phyloP scores from a whole-genome alignment of 2,888 invertebrate species.

The Apamea monoglypha region DNA sequence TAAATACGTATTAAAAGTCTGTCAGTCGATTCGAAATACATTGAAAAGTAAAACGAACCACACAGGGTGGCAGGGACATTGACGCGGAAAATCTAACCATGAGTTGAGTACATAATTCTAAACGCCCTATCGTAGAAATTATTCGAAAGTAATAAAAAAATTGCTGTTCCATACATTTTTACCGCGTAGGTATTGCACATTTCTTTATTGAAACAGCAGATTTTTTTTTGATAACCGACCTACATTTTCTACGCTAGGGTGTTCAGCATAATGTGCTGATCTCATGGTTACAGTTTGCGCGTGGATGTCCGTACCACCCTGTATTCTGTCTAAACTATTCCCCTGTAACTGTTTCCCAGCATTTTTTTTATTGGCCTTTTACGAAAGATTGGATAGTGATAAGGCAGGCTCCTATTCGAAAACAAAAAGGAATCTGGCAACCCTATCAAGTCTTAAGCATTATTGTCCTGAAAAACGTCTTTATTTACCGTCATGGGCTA shows the following conservation, averaged over 20 bases:
- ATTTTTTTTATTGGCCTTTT: slow-evolving; percentile 38
- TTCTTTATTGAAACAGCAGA: no score
- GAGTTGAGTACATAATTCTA: no score
- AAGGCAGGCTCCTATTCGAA: slow-evolving; percentile 24
- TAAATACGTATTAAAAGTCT: not conserved
- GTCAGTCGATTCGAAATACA: not conserved
- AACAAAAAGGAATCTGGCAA: slow-evolving; percentile 38
- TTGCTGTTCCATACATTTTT: no score
- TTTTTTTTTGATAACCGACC: no score
- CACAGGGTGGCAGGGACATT: no score
- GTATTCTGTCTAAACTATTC: not conserved
- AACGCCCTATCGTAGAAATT: no score
- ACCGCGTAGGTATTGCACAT: no score
- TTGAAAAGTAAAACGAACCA: not conserved
- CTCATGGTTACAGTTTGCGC: no score
- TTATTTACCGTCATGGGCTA: slow-evolving; percentile 47
- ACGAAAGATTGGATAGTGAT: slow-evolving; percentile 33
- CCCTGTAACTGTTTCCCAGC: slow-evolving; percentile 3
- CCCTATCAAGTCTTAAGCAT: slow-evolving; percentile 51
- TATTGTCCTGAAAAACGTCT: slow-evolving; percentile 54
- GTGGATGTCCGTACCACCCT: not conserved
- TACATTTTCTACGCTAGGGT: no score
- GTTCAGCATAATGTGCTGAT: no score
- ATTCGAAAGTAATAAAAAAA: no score
- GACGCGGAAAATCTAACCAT: no score